Conservation (phyloP, 2,797 vertebrate species). For the Smutsia temminckii region DNA sequence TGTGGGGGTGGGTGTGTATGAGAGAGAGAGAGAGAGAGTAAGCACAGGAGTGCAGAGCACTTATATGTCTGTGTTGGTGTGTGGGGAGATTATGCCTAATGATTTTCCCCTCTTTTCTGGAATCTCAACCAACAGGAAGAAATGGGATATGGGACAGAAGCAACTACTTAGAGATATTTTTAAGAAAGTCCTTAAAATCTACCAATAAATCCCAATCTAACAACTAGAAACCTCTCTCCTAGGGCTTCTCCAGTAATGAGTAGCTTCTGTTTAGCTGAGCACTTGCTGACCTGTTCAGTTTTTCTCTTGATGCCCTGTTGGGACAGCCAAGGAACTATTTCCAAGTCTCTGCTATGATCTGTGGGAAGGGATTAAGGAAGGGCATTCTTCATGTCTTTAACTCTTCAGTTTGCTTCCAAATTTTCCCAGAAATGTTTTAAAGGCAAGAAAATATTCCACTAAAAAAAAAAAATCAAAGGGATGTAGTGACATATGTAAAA, state of each 20-base stretch:
- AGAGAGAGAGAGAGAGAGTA: neutral
- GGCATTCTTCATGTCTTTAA: neutral
- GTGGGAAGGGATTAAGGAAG: neutral
- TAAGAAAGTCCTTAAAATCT: neutral
- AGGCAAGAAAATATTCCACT: neutral
- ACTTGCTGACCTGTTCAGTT: neutral
- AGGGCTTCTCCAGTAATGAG: neutral
- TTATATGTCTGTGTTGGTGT: no score
- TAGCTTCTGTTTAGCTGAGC: neutral
- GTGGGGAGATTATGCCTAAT: neutral
- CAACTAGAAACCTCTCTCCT: neutral
- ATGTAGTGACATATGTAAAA: neutral
- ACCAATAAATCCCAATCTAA: neutral
- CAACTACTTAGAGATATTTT: neutral
- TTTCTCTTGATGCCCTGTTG: neutral
- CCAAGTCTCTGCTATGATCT: neutral
- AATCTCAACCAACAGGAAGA: neutral
- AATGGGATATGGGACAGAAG: neutral
- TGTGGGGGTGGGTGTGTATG: neutral
- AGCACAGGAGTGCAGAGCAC: neutral
- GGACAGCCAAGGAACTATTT: neutral
- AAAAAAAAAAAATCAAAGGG: neutral
- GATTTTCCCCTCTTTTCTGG: neutral
- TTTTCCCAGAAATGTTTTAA: neutral
- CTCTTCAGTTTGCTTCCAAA: neutral